phyloP scores from a whole-genome alignment of 2,888 invertebrate species.

The Cephus pulcher region DNA sequence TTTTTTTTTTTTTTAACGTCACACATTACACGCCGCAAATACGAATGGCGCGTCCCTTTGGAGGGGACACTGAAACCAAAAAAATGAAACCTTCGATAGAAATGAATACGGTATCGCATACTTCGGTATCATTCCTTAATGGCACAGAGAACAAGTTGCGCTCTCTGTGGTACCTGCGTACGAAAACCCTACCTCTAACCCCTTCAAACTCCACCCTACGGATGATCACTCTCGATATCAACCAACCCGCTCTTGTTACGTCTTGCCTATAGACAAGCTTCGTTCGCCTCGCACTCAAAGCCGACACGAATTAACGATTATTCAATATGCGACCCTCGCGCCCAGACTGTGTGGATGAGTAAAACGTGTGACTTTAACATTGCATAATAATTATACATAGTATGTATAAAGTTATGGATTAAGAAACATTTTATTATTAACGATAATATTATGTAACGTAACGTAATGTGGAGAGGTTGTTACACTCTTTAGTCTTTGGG shows the following conservation, averaged over 20 bases:
- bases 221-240: not conserved
- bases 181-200: not conserved
- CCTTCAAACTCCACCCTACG: not conserved
- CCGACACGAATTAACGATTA: conserved; percentile 30
- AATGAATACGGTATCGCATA: not conserved
- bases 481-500: conserved; percentile 51
- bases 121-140: not conserved
- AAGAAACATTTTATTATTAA: conserved; percentile 64
- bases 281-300: not conserved
- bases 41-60: not conserved
- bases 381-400: conserved; percentile 67
- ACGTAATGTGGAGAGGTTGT: conserved; percentile 57
- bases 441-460: conserved; percentile 58
- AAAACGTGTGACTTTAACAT: conserved; percentile 60
- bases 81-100: not conserved
- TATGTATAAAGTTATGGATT: conserved; percentile 65
- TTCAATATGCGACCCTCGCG: conserved; percentile 53
- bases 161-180: not conserved
- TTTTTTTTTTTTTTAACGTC: not conserved
- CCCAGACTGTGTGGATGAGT: conserved; percentile 58
- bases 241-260: not conserved
- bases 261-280: not conserved
- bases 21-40: not conserved
- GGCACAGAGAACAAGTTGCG: not conserved
- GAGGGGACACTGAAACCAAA: not conserved